Percentiles rank a stretch among this genome's conserved stretches.
Evolutionary conservation across 2,113 vertebrate genomes (phyloP).

Genomic region (Myiagra hebetior): DNA sequence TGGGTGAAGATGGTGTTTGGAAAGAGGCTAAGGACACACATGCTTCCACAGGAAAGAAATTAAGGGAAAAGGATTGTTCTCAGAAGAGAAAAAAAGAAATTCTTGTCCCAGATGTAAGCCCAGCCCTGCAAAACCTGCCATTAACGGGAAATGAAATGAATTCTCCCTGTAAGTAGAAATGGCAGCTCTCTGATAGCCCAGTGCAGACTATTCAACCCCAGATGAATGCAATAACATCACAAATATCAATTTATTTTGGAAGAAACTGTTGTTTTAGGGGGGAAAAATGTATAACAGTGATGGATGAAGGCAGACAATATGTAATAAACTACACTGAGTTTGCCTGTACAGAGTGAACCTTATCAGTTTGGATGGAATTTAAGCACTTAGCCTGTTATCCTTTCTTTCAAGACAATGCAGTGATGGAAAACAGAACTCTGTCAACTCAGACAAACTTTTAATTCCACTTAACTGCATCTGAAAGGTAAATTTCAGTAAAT

Average conservation of each 20-base stretch:
- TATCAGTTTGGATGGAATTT: slow-evolving; percentile 68
- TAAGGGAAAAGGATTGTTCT: not conserved
- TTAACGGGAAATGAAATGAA: not conserved
- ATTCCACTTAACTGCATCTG: slow-evolving; percentile 60
- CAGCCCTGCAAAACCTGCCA: not conserved
- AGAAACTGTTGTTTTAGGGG: not conserved
- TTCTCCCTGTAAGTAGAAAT: not conserved
- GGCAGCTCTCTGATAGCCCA: slow-evolving; percentile 22
- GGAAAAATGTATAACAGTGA: not conserved
- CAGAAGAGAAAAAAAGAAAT: not conserved
- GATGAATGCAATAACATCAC: not conserved
- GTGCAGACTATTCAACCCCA: not conserved
- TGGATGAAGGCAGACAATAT: slow-evolving; percentile 40
- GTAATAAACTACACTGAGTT: slow-evolving; percentile 30
- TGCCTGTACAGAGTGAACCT: slow-evolving; percentile 25
- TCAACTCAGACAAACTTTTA: slow-evolving; percentile 42
- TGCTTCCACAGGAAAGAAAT: not conserved
- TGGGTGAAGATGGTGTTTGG: not conserved
- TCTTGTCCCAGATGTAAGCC: not conserved
- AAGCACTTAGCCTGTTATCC: slow-evolving; percentile 57
- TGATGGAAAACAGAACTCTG: slow-evolving; percentile 63
- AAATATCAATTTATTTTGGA: slow-evolving; percentile 14
- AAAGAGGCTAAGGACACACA: not conserved
- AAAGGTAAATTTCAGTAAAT: slow-evolving; percentile 72
- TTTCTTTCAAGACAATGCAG: slow-evolving; percentile 59